Conservation (phyloP, 2,113 vertebrate genomes). For the Corapipo altera region DNA sequence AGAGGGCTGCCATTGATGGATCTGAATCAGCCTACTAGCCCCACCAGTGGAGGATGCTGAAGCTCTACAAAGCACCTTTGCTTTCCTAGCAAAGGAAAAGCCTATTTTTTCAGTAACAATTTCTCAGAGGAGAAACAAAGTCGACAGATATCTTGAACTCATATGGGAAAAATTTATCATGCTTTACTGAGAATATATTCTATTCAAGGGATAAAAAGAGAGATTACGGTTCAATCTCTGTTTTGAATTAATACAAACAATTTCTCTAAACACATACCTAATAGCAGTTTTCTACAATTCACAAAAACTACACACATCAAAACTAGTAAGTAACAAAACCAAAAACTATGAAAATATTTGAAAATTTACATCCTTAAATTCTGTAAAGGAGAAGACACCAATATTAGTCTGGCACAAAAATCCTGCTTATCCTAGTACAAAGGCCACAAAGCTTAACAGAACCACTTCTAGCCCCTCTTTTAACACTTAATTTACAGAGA, state of each 20-base stretch:
- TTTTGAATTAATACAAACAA: neutral
- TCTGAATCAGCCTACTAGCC: neutral
- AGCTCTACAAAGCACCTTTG: neutral
- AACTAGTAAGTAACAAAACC: neutral
- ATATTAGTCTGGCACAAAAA: neutral
- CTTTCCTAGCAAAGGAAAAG: neutral
- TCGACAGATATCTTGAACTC: neutral
- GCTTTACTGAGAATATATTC: neutral
- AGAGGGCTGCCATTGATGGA: neutral
- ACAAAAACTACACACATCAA: neutral
- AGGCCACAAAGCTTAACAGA: neutral
- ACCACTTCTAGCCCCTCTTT: neutral
- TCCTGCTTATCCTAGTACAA: neutral
- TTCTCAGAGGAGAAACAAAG: neutral
- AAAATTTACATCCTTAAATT: neutral
- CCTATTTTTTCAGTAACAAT: neutral
- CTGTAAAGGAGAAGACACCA: neutral
- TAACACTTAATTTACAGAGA: neutral
- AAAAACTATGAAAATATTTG: neutral
- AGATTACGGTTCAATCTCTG: neutral
- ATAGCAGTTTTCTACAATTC: neutral
- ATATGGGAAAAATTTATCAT: neutral
- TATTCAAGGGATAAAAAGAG: neutral
- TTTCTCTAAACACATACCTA: neutral
- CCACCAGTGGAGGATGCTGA: neutral